These are phyloP conservation scores for Aphelenchoides besseyi DNA, from an alignment of 1,140 invertebrate species.

Conservation along the genomic window DNA sequence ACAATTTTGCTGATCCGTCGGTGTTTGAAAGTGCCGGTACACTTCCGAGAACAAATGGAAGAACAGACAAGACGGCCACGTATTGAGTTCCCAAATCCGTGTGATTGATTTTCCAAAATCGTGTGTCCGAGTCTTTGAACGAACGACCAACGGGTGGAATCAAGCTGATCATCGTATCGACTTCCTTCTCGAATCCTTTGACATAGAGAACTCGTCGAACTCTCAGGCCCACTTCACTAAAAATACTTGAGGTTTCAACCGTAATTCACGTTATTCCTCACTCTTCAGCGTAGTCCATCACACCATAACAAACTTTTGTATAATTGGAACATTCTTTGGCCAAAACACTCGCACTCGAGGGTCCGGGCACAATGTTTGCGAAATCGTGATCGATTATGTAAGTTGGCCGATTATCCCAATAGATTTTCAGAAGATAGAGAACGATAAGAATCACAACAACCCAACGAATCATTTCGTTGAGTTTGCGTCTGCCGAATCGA, in stretches of 20 bases:
- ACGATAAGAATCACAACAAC: background rate
- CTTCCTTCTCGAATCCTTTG: slow-evolving; percentile 15
- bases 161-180: slow-evolving; percentile 34
- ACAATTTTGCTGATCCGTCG: slow-evolving; percentile 20
- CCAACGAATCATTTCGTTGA: slow-evolving; percentile 1
- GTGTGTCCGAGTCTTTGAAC: slow-evolving; percentile 38
- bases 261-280: background rate
- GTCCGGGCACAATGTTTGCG: slow-evolving; percentile 9
- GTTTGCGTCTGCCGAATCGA: background rate
- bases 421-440: slow-evolving; percentile 7
- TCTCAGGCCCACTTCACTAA: slow-evolving; percentile 1
- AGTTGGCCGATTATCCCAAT: background rate
- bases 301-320: slow-evolving; percentile 17
- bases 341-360: slow-evolving; percentile 11
- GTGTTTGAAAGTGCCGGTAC: background rate
- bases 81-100: slow-evolving; percentile 23
- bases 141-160: slow-evolving; percentile 31
- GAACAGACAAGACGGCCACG: slow-evolving; percentile 25
- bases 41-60: slow-evolving; percentile 30
- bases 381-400: slow-evolving; percentile 5
- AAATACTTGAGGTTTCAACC: background rate
- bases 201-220: slow-evolving; percentile 16
- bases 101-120: slow-evolving; percentile 38
- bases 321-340: slow-evolving; percentile 5
- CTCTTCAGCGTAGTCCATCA: slow-evolving; percentile 21